A percentile compares a stretch with the other conserved stretches of the same genome.
Conservation (phyloP, 2,113 vertebrate genomes). For the Campylomormyrus tamandua region DNA sequence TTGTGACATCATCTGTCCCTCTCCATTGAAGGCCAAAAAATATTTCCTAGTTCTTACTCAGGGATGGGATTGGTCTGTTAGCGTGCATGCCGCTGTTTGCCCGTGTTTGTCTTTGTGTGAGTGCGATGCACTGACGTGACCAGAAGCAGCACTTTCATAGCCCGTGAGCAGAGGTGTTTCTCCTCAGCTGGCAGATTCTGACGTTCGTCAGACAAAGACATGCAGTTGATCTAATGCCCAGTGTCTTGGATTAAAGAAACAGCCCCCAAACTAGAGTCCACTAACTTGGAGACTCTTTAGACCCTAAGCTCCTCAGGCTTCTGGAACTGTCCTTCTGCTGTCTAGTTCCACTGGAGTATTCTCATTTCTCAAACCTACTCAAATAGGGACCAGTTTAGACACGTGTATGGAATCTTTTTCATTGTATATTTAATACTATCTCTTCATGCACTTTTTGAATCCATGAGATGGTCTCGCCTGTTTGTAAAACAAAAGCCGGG, state of each 20-base stretch:
- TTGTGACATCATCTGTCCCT: constrained; percentile 54
- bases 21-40: constrained; percentile 58
- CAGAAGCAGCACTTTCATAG: constrained; percentile 78
- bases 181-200: not conserved
- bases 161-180: constrained; percentile 73
- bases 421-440: constrained; percentile 16
- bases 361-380: constrained; percentile 2
- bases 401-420: constrained; percentile 17
- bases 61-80: constrained; percentile 54
- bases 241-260: not conserved
- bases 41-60: constrained; percentile 79
- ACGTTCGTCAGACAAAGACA: not conserved
- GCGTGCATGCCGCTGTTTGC: not conserved
- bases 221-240: not conserved
- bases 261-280: not conserved
- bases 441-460: constrained; percentile 25
- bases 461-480: not conserved
- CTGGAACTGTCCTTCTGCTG: not conserved
- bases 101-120: not conserved
- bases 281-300: not conserved
- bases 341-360: not conserved
- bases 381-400: constrained; percentile 28
- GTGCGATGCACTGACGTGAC: constrained; percentile 66
- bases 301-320: not conserved
- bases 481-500: not conserved